A percentile compares a stretch with the other conserved stretches of the same genome.
Evolutionary conservation across 2,888 invertebrate genomes (phyloP).

Genomic region (Hedya salicella): DNA sequence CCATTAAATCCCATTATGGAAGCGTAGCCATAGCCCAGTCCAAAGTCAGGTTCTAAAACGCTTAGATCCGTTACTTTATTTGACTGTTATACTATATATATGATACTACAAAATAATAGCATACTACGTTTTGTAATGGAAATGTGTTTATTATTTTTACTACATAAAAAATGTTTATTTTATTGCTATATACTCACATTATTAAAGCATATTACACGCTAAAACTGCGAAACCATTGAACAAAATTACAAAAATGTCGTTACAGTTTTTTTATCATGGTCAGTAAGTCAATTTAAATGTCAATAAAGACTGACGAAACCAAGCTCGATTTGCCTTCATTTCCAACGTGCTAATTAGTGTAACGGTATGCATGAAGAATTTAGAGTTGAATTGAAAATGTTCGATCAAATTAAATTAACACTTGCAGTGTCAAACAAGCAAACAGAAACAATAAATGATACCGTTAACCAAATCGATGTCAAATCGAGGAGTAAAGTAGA

Average conservation of each 20-base stretch:
- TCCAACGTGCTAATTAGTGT: constrained; percentile 27
- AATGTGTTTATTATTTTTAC: too few species aligned
- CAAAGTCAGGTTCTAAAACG: too few species aligned
- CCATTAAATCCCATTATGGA: too few species aligned
- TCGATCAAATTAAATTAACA: constrained; percentile 31
- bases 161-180: not conserved
- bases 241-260: constrained; percentile 14
- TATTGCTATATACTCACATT: not conserved
- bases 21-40: too few species aligned
- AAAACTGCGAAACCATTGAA: constrained; percentile 19
- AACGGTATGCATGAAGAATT: constrained; percentile 17
- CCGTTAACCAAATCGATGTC: constrained; percentile 19
- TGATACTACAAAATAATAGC: too few species aligned
- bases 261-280: constrained; percentile 37
- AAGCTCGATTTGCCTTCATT: constrained; percentile 4
- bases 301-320: constrained; percentile 37
- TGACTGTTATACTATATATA: too few species aligned
- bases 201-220: constrained; percentile 16
- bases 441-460: constrained; percentile 17
- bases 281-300: constrained; percentile 42
- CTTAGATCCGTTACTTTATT: too few species aligned
- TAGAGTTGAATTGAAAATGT: constrained; percentile 3
- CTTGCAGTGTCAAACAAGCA: constrained; percentile 29
- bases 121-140: too few species aligned
- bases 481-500: not conserved